Percentiles rank a stretch among this genome's conserved stretches.
Conservation (phyloP, 1,140 invertebrate genomes). For the Aphaenogaster floridana region DNA sequence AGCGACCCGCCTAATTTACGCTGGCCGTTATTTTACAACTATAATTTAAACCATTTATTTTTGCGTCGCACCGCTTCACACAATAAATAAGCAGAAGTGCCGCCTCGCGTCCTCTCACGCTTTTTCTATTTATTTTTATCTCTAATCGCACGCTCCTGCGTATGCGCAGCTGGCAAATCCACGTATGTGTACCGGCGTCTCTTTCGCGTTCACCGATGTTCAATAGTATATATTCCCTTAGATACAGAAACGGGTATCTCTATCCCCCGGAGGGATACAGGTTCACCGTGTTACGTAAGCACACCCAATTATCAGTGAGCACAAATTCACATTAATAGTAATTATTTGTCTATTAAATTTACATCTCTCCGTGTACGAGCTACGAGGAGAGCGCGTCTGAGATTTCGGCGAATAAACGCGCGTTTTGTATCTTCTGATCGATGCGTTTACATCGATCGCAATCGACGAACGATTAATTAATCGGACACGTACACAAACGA, state of each 20-base stretch:
- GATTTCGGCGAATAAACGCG: neutral
- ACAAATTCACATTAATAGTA: constrained; percentile 48
- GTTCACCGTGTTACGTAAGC: constrained; percentile 25
- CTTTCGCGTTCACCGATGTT: constrained; percentile 7
- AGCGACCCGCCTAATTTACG: constrained; percentile 58
- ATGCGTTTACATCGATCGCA: neutral
- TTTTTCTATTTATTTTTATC: constrained; percentile 32
- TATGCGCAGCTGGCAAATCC: constrained; percentile 8
- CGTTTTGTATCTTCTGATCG: neutral
- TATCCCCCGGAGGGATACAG: constrained; percentile 1
- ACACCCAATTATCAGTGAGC: constrained; percentile 43
- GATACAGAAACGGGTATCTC: constrained; percentile 36
- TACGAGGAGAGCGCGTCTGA: neutral
- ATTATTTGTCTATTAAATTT: constrained; percentile 62
- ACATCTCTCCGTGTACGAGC: neutral
- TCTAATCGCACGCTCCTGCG: neutral
- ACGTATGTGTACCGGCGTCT: constrained; percentile 4
- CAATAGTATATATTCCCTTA: constrained; percentile 37
- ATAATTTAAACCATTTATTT: constrained; percentile 60
- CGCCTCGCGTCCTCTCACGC: neutral
- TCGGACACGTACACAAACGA: neutral
- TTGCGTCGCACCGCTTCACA: constrained; percentile 28
- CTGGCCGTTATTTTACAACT: constrained; percentile 62
- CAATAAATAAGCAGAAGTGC: constrained; percentile 48
- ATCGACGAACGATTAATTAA: constrained; percentile 13